Evolutionary conservation across 2,113 vertebrate species (phyloP).

Genomic region (Cyprinus carpio): DNA sequence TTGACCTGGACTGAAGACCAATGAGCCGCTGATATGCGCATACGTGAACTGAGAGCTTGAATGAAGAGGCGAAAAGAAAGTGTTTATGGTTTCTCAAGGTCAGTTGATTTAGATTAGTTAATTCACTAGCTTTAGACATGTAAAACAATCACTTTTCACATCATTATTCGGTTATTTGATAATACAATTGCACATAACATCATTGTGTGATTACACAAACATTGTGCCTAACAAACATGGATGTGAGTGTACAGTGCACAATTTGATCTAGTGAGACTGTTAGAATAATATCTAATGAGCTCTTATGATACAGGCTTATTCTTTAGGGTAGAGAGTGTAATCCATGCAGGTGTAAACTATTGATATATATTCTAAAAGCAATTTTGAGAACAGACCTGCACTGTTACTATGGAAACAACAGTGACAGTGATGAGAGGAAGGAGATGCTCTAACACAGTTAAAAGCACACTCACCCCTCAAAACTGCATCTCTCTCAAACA

Average conservation of each 20-base stretch:
- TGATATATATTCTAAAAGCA: not conserved
- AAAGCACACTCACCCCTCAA: not conserved
- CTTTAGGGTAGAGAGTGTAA: not conserved
- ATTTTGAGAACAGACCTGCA: conserved; percentile 10
- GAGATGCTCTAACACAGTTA: not conserved
- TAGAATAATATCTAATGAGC: not conserved
- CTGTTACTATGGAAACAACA: conserved; percentile 59
- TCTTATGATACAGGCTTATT: not conserved
- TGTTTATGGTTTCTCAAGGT: no score
- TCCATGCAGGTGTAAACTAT: not conserved
- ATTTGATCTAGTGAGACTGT: not conserved
- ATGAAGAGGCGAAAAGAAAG: no score
- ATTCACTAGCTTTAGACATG: no score
- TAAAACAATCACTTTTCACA: no score
- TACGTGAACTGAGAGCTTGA: no score
- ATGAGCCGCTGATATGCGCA: no score
- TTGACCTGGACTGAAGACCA: no score
- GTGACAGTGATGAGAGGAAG: conserved; percentile 53
- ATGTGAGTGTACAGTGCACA: not conserved
- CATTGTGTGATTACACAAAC: no score
- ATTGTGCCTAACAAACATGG: no score
- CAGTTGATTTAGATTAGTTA: no score
- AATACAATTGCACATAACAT: no score
- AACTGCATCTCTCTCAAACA: not conserved
- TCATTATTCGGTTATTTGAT: no score